Evolutionary conservation across 2,888 invertebrate species (phyloP), one percentile per base, ranked within the genome.

Genomic region (Pantelozetes paolii): DNA sequence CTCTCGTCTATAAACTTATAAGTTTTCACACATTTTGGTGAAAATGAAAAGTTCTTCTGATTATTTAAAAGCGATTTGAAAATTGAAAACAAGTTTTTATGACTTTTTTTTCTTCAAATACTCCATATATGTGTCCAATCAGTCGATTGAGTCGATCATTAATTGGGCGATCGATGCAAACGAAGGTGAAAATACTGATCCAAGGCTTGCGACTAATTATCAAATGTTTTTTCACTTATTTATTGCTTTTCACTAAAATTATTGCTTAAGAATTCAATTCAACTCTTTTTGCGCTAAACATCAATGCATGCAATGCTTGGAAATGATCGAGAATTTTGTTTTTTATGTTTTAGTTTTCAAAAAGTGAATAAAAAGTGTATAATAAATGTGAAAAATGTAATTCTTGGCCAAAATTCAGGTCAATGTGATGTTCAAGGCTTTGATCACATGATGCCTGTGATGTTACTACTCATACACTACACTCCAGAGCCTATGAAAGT

Each of bases 181-280:
- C 36, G 62, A 62, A 62, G 62, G 62, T 62, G 62, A 62, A 62
- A 62, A 62, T 36, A 62, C 62, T 62, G 32, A 62, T 32, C 62
- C 62, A 62, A 62, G 62, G 62, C 62, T 62, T 62, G 18, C 1
- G 23, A 54, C 28, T 62, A 62, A 62, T 62, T 62, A 62, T 32
- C 62, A 32, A 62, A 30, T 20, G 23, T 28, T 62, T 62, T 62
- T 1, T n/a, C 32, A 62, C 15, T 62, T 20, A 30, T 36, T 62
- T 32, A 62, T 62, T 62, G 32, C 62, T 36, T 18, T n/a, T n/a
- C n/a, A n/a, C n/a, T n/a, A n/a, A n/a, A n/a, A n/a, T n/a, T n/a
- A n/a, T n/a, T n/a, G n/a, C n/a, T n/a, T n/a, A n/a, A n/a, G n/a
- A n/a, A n/a, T n/a, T n/a, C 1, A 26, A n/a, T n/a, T 45, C 5